phyloP scores from a whole-genome alignment of 2,113 vertebrate genomes.

The Cyanoderma ruficeps region DNA sequence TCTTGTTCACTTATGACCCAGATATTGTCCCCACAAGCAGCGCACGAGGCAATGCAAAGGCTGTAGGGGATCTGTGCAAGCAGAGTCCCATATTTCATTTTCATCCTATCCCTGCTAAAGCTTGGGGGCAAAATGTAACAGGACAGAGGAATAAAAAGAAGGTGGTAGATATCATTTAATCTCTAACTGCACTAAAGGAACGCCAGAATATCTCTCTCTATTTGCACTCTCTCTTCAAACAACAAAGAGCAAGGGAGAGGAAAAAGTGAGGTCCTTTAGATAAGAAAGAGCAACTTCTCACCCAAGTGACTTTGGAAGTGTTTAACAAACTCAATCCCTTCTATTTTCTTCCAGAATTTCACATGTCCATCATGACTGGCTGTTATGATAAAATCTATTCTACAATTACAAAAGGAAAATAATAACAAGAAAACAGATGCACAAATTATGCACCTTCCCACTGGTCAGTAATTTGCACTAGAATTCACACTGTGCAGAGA shows the following conservation, averaged over 20 bases:
- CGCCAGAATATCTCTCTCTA: not conserved
- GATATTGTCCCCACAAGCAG: not conserved
- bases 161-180: not conserved
- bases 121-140: not conserved
- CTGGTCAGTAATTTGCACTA: not conserved
- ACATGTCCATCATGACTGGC: slow-evolving; percentile 98
- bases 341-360: slow-evolving; percentile 98
- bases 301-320: slow-evolving; percentile 95
- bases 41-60: not conserved
- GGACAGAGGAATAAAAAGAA: not conserved
- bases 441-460: not conserved
- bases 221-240: not conserved
- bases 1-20: not conserved
- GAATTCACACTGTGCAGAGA: not conserved
- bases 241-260: not conserved
- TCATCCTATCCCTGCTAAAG: not conserved
- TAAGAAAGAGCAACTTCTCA: slow-evolving; percentile 58
- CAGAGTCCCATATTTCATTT: not conserved
- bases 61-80: not conserved
- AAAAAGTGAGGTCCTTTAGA: not conserved
- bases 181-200: not conserved
- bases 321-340: slow-evolving; percentile 98
- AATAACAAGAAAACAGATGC: not conserved
- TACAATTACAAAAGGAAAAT: slow-evolving; percentile 53
- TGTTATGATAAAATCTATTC: slow-evolving; percentile 96